These are phyloP conservation scores for Palaemon carinicauda DNA, from an alignment of 1,140 invertebrate species.

Conservation along the genomic window DNA sequence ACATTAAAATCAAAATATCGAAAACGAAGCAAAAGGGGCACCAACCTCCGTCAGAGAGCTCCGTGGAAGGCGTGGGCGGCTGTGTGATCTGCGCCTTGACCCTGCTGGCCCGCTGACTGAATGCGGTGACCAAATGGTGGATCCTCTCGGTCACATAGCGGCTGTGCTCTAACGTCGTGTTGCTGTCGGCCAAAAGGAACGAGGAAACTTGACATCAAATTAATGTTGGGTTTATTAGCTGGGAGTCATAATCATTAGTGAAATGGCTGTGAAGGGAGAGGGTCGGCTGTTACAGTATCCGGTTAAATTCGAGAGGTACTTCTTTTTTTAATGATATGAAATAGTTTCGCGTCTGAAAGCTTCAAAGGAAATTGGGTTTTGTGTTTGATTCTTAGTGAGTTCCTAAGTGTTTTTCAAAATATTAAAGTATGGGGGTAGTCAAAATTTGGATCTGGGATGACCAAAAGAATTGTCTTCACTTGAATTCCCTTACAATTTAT, in stretches of 20 bases:
- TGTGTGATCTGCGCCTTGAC: constrained; percentile 49
- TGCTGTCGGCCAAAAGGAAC: background rate
- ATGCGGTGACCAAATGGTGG: constrained; percentile 36
- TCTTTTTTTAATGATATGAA: too few species aligned
- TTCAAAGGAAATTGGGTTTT: too few species aligned
- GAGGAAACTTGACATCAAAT: background rate
- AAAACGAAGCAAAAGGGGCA: background rate
- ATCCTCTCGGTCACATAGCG: constrained; percentile 41
- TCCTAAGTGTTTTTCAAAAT: too few species aligned
- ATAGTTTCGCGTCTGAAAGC: too few species aligned
- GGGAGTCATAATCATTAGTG: background rate
- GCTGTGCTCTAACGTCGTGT: constrained; percentile 26
- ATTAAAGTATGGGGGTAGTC: too few species aligned
- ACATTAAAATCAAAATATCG: too few species aligned
- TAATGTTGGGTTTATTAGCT: background rate
- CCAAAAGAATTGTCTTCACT: too few species aligned
- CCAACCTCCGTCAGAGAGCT: constrained; percentile 36
- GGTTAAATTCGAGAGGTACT: too few species aligned
- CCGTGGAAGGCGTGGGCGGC: constrained; percentile 31
- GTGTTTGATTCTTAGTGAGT: too few species aligned
- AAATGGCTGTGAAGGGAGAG: background rate
- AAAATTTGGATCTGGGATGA: too few species aligned
- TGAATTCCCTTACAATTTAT: too few species aligned
- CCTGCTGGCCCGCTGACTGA: constrained; percentile 36
- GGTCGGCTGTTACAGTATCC: too few species aligned